phyloP scores from a whole-genome alignment of 2,113 vertebrate genomes.

The Podocnemis expansa region DNA sequence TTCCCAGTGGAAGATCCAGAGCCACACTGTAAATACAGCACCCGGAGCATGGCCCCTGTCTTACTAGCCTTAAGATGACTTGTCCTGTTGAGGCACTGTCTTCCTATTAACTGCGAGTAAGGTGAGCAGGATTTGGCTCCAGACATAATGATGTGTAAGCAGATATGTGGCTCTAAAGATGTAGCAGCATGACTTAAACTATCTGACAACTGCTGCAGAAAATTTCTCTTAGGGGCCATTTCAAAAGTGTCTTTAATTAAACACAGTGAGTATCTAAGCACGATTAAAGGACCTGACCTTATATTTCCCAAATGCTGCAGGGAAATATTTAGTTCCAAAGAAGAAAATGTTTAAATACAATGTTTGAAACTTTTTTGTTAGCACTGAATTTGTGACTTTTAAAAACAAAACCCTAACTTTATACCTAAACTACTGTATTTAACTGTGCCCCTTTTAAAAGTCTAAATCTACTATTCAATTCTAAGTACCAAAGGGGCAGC shows the following conservation, averaged over 20 bases:
- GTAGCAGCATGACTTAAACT: background rate
- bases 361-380: background rate
- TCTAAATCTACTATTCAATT: background rate
- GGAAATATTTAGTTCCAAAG: background rate
- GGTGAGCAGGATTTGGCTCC: background rate
- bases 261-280: background rate
- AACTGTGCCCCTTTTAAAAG: background rate
- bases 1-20: background rate
- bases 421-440: background rate
- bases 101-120: conserved; percentile 3
- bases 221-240: background rate
- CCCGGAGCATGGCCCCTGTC: background rate
- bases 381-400: background rate
- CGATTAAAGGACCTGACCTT: background rate
- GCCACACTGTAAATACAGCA: background rate
- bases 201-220: background rate
- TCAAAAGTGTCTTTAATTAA: background rate
- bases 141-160: background rate
- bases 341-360: background rate
- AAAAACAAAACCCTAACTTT: background rate
- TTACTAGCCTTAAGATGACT: background rate
- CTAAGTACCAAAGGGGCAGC: too few relatives aligned
- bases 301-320: background rate
- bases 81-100: background rate
- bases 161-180: background rate